These are phyloP conservation scores for Isoperla grammatica DNA, from an alignment of 2,888 invertebrate genomes.

Conservation along the genomic window DNA sequence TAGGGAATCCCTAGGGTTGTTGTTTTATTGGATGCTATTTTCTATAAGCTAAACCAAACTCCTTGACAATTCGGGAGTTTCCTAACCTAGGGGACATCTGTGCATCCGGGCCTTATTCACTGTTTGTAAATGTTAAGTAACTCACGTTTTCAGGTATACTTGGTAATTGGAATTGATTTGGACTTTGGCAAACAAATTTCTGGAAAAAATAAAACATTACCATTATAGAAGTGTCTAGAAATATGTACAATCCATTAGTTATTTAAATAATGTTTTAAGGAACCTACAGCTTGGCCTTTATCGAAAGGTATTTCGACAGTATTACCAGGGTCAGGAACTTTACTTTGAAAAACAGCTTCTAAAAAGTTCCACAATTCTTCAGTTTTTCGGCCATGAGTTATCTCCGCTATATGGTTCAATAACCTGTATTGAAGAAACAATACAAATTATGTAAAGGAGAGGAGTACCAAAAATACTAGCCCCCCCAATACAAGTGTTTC, in stretches of 20 bases:
- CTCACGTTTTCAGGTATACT: constrained; percentile 95
- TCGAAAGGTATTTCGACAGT: constrained; percentile 57
- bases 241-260: no score
- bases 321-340: constrained; percentile 63
- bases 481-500: not conserved
- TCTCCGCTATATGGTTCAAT: constrained; percentile 74
- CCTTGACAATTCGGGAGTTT: no score
- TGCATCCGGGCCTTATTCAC: no score
- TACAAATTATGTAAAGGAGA: no score
- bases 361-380: constrained; percentile 58
- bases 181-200: constrained; percentile 73
- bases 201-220: constrained; percentile 57
- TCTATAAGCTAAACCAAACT: no score
- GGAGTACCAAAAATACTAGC: no score
- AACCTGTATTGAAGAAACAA: constrained; percentile 50
- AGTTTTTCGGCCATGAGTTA: constrained; percentile 56
- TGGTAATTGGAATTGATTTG: constrained; percentile 77
- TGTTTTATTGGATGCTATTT: no score
- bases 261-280: no score
- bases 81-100: no score
- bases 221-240: no score
- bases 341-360: constrained; percentile 59
- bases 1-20: no score
- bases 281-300: constrained; percentile 53
- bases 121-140: no score